Percentiles rank a stretch among this genome's conserved stretches.
Conservation (phyloP, 2,888 invertebrate genomes). For the Cremastobaeus sp. region DNA sequence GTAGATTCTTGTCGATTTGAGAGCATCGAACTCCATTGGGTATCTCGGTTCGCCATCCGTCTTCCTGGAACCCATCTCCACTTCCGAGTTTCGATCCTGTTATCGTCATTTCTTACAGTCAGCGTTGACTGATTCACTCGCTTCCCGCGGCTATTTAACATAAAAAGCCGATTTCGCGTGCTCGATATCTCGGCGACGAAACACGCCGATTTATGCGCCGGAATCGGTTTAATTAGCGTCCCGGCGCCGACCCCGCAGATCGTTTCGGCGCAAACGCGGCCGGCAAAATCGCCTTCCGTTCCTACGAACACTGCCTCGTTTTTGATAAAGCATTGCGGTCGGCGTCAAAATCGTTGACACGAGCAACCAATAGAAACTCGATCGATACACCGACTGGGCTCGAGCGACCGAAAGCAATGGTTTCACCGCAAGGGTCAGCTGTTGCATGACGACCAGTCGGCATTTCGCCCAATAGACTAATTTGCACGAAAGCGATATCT, state of each 20-base stretch:
- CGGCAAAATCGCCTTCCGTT: too few relatives aligned
- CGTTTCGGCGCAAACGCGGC: conserved; percentile 1
- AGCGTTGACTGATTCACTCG: conserved; percentile 37
- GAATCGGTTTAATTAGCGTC: conserved; percentile 23
- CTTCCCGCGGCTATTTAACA: conserved; percentile 34
- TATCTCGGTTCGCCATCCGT: conserved; percentile 57
- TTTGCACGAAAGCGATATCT: conserved; percentile 10
- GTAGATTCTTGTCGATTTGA: conserved; percentile 65
- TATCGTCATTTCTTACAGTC: conserved; percentile 41
- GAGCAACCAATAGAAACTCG: conserved; percentile 40
- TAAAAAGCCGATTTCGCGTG: conserved; percentile 4
- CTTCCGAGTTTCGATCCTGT: conserved; percentile 42
- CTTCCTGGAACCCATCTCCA: conserved; percentile 31
- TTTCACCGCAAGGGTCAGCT: conserved; percentile 37
- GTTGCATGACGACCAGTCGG: conserved; percentile 22
- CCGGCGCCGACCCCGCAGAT: too few relatives aligned
- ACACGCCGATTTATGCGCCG: conserved; percentile 10
- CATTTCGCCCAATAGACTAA: conserved; percentile 22
- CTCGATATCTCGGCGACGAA: conserved; percentile 8
- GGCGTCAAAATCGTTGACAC: conserved; percentile 45
- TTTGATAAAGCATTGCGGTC: conserved; percentile 41
- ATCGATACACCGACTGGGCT: conserved; percentile 49
- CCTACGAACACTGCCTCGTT: too few relatives aligned
- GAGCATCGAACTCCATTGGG: conserved; percentile 60
- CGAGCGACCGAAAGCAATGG: conserved; percentile 43